Conservation (phyloP, 2,888 invertebrate genomes). For the Drosophila suboccidentalis region DNA sequence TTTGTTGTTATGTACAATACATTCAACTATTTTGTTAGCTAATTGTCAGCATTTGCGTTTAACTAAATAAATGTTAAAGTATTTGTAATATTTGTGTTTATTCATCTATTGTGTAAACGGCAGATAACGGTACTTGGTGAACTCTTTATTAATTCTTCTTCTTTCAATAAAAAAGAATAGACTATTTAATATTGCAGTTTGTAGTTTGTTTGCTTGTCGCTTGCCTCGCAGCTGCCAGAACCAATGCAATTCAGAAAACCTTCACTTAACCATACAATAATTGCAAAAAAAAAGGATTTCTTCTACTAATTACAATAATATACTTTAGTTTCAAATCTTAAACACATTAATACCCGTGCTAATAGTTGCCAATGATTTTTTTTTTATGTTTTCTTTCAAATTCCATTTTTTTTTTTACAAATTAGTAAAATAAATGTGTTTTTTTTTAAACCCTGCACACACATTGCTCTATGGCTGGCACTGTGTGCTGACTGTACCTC, state of each 20-base stretch:
- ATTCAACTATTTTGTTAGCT: conserved; percentile 35
- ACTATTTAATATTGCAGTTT: conserved; percentile 46
- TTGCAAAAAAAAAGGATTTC: conserved; percentile 40
- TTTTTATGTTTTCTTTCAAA: neutral
- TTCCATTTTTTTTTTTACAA: conserved; percentile 22
- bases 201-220: conserved; percentile 17
- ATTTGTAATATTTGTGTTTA: conserved; percentile 12
- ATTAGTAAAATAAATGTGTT: conserved; percentile 14
- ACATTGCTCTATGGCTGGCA: conserved; percentile 47
- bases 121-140: conserved; percentile 50
- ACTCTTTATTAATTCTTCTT: conserved; percentile 9
- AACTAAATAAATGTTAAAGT: conserved; percentile 43
- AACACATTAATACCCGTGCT: conserved; percentile 77
- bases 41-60: conserved; percentile 23
- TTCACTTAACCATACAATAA: conserved; percentile 50
- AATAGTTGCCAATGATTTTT: conserved; percentile 66
- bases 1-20: conserved; percentile 40
- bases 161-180: conserved; percentile 42
- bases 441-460: conserved; percentile 47
- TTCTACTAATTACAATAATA: conserved; percentile 54
- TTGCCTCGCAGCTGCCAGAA: conserved; percentile 42
- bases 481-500: conserved; percentile 34
- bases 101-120: conserved; percentile 49
- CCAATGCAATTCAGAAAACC: conserved; percentile 38
- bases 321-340: conserved; percentile 59